Conservation (phyloP, 2,797 vertebrate genomes). For the Ctenopoma kingsleyae region DNA sequence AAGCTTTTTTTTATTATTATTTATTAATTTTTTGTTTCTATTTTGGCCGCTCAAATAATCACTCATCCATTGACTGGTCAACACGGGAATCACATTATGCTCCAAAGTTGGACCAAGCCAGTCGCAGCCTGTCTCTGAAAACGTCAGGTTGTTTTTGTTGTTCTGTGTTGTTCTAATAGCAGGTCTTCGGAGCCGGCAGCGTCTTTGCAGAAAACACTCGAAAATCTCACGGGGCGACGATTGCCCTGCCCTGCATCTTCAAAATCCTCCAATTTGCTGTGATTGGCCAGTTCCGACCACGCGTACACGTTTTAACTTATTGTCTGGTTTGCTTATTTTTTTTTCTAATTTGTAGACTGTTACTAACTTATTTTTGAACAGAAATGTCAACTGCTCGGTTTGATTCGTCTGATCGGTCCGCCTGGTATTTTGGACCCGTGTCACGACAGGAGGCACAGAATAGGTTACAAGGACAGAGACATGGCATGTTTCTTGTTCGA, state of each 20-base stretch:
- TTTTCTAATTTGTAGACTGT: constrained; percentile 18
- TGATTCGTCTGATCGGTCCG: constrained; percentile 93
- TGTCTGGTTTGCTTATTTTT: constrained; percentile 20
- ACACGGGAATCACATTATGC: constrained; percentile 68
- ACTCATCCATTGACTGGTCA: constrained; percentile 30
- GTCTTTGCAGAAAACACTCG: constrained; percentile 44
- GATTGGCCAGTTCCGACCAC: constrained; percentile 40
- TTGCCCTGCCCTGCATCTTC: constrained; percentile 66
- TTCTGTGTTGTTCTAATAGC: constrained; percentile 7
- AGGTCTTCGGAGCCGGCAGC: constrained; percentile 45
- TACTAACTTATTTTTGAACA: constrained; percentile 67
- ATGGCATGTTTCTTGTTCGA: constrained; percentile 95
- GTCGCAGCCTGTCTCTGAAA: constrained; percentile 75
- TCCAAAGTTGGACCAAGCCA: constrained; percentile 75
- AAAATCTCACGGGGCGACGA: constrained; percentile 34
- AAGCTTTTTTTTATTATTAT: constrained; percentile 26
- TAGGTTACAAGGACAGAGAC: constrained; percentile 94
- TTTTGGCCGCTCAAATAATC: constrained; percentile 30
- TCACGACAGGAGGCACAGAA: constrained; percentile 94
- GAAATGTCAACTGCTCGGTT: constrained; percentile 94
- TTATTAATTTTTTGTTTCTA: not conserved
- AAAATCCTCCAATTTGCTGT: constrained; percentile 39
- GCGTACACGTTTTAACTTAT: constrained; percentile 63
- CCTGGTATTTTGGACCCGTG: constrained; percentile 97
- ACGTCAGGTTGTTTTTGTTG: constrained; percentile 64